Conservation (phyloP, 2,888 invertebrate genomes). For the Dynastes maya region DNA sequence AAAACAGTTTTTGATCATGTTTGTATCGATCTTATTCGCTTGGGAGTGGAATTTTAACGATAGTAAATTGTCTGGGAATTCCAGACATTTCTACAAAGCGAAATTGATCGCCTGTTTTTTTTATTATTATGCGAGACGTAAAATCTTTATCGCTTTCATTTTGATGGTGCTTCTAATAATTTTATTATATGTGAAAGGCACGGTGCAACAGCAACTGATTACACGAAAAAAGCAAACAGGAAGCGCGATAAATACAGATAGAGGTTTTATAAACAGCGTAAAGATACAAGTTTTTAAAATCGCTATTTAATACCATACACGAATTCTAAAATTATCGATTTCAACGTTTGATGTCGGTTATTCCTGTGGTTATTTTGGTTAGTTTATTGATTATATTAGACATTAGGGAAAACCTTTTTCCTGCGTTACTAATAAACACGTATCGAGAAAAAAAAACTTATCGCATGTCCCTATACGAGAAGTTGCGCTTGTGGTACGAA, state of each 20-base stretch:
- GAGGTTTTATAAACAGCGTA: slow-evolving; percentile 36
- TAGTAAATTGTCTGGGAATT: not conserved
- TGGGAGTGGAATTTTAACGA: not conserved
- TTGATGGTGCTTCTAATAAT: slow-evolving; percentile 1
- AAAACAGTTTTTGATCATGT: no score
- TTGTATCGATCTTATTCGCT: no score
- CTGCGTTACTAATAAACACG: slow-evolving; percentile 12
- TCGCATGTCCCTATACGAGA: slow-evolving; percentile 23
- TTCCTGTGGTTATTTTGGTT: slow-evolving; percentile 29
- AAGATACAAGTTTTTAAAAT: slow-evolving; percentile 5
- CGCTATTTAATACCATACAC: not conserved
- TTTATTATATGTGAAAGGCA: slow-evolving; percentile 9
- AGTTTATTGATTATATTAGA: slow-evolving; percentile 33
- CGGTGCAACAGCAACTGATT: slow-evolving; percentile 23
- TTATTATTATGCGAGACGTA: not conserved
- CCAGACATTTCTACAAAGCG: not conserved
- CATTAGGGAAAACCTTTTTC: slow-evolving; percentile 26
- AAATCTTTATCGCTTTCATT: slow-evolving; percentile 28
- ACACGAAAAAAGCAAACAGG: slow-evolving; percentile 40
- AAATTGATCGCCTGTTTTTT: not conserved
- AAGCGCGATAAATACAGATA: slow-evolving; percentile 46
- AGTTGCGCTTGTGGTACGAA: slow-evolving; percentile 14
- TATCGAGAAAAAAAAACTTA: slow-evolving; percentile 19
- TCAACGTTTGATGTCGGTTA: not conserved
- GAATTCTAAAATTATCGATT: slow-evolving; percentile 26